phyloP scores from a whole-genome alignment of 1,140 invertebrate species.

The Aphelinus atriplicis region DNA sequence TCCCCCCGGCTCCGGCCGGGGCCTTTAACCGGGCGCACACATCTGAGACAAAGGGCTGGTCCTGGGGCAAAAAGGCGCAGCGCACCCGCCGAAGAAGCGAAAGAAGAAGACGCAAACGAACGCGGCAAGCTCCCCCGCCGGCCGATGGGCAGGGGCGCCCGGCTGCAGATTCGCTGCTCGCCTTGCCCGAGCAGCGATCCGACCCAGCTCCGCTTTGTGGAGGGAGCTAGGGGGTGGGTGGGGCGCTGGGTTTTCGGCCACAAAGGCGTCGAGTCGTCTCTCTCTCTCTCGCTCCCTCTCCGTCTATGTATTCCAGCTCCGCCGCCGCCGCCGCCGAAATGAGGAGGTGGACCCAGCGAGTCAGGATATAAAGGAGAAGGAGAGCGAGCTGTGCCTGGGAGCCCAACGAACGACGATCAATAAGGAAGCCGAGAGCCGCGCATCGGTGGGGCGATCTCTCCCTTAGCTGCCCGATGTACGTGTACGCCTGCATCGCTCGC shows the following conservation, averaged over 20 bases:
- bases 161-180: not conserved
- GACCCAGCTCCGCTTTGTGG: not conserved
- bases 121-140: not conserved
- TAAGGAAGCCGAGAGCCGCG: slow-evolving; percentile 53
- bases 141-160: not conserved
- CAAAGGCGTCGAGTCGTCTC: slow-evolving; percentile 53
- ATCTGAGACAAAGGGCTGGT: not conserved
- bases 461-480: no score
- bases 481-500: no score
- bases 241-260: slow-evolving; percentile 58
- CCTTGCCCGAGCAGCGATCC: not conserved
- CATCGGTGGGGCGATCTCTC: no score
- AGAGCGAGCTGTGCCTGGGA: slow-evolving; percentile 51
- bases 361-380: slow-evolving; percentile 51
- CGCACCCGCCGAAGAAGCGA: not conserved
- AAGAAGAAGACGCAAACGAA: slow-evolving; percentile 19
- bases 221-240: slow-evolving; percentile 37
- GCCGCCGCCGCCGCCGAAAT: slow-evolving; percentile 47
- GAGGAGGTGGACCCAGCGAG: slow-evolving; percentile 62
- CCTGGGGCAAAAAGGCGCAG: not conserved
- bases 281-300: not conserved
- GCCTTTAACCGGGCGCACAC: not conserved
- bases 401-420: slow-evolving; percentile 64
- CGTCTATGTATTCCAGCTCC: not conserved
- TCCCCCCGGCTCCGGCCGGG: no score